phyloP scores from a whole-genome alignment of 2,113 vertebrate genomes.

The Heliornis fulica region DNA sequence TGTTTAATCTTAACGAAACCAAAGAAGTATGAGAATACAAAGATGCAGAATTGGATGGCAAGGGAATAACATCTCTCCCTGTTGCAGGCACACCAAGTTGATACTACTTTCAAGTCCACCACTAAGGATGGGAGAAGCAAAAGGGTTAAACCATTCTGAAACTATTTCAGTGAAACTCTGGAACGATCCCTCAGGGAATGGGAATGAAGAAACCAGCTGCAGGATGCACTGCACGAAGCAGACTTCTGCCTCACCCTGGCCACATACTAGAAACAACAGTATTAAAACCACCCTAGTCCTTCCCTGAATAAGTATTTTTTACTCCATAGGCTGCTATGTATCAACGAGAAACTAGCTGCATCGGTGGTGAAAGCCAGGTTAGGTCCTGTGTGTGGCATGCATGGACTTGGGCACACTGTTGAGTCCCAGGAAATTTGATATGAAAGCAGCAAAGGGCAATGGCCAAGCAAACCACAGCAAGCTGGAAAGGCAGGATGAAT shows the following conservation, averaged over 20 bases:
- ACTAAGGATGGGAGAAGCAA: background rate
- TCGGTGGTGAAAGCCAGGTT: background rate
- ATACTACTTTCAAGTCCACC: background rate
- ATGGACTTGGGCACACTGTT: background rate
- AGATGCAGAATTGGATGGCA: background rate
- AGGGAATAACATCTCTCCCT: background rate
- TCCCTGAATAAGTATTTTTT: background rate
- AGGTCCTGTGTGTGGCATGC: background rate
- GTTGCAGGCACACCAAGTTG: background rate
- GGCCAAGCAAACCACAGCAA: background rate
- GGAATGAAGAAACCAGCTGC: constrained; percentile 23
- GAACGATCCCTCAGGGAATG: background rate
- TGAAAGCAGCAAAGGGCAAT: background rate
- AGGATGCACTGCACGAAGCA: background rate
- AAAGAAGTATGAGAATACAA: background rate
- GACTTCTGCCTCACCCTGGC: background rate
- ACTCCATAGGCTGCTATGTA: background rate
- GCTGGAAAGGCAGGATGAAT: background rate
- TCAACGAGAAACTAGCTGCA: background rate
- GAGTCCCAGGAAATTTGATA: background rate
- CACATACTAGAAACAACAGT: background rate
- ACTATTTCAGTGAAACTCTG: background rate
- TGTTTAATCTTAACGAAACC: background rate
- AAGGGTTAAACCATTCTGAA: background rate
- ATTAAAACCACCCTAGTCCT: background rate